Base-by-base conservation (phyloP, 1,140 invertebrate genomes). In the Maconellicoccus hirsutus region DNA sequence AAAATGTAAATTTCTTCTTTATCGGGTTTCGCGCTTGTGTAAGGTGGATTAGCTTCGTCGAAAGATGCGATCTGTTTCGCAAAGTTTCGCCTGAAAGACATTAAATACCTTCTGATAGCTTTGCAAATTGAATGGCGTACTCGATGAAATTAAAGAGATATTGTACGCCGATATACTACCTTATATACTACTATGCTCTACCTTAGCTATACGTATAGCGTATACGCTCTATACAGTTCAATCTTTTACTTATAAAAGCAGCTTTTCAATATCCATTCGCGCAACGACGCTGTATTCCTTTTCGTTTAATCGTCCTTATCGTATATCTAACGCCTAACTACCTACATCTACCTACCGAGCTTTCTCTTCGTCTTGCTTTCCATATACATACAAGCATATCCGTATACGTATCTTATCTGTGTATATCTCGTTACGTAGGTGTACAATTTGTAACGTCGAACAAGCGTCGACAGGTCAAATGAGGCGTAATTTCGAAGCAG, bases 41-140 rank as follows among this genome's bases (percentile, higher is more conserved):
- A 52, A 52, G 42, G 42, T 52, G 42, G 42, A 52, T 52, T 52
- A 52, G 42, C 42, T 52, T 19, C n/a, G 12, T 52, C n/a, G 12
- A 52, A 52, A 52, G 42, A 52, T 52, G n/a, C 12, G 4, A 52
- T 52, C 42, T 52, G n/a, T 19, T 14, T 52, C 29, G 29, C n/a
- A 52, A 52, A 52, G 42, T 52, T 52, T 52, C 42, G 42, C 42
- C 33, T 52, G 42, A 52, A 52, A 52, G 42, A 52, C 42, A 52
- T 52, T 52, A 52, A 52, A 52, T 52, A 52, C 42, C 42, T 52
- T 3, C n/a, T 52, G 42, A 52, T 52, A 52, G 42, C 42, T 52
- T 52, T 52, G 42, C 42, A 52, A 52, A 52, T 52, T 52, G 42
- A 52, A 52, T 52, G n/a, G 42, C n/a, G 42, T 19, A 52, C 42